Conservation (phyloP, 2,888 invertebrate species). For the Caenorhabditis drosophilae region DNA sequence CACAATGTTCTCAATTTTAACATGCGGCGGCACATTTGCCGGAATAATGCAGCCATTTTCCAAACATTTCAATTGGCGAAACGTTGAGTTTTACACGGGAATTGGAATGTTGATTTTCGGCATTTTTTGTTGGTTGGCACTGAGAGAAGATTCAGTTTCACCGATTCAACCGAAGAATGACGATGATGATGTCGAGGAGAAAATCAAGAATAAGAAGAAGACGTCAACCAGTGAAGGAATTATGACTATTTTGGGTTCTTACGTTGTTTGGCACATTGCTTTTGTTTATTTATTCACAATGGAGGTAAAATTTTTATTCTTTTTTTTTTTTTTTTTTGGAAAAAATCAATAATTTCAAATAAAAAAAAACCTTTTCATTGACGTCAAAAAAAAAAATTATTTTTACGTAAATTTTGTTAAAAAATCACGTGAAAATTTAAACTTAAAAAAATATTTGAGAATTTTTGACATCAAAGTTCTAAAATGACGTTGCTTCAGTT, state of each 20-base stretch:
- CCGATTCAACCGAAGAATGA: slow-evolving; percentile 15
- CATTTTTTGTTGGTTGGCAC: slow-evolving; percentile 13
- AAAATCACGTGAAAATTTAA: no score
- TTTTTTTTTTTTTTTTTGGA: background rate
- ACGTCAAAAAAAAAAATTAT: background rate
- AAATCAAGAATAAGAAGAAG: slow-evolving; percentile 23
- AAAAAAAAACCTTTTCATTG: background rate
- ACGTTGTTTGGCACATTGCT: slow-evolving; percentile 34
- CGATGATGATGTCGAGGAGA: slow-evolving; percentile 14
- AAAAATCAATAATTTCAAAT: background rate
- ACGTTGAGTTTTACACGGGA: slow-evolving; percentile 30
- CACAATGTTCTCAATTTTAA: slow-evolving; percentile 49
- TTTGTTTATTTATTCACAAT: slow-evolving; percentile 38
- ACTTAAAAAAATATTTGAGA: no score
- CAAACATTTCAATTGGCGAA: slow-evolving; percentile 45
- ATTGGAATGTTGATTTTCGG: slow-evolving; percentile 31
- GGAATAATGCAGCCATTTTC: slow-evolving; percentile 44
- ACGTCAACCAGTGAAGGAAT: slow-evolving; percentile 11
- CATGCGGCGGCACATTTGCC: slow-evolving; percentile 43
- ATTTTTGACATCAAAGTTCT: no score
- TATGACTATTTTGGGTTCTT: slow-evolving; percentile 15
- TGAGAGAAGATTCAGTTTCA: slow-evolving; percentile 25
- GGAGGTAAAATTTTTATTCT: slow-evolving; percentile 25
- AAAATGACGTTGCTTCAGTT: no score
- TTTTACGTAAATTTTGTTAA: no score